These are phyloP conservation scores for Mormyrops attenuatus DNA, from an alignment of 2,797 vertebrate species.

Conservation along the genomic window DNA sequence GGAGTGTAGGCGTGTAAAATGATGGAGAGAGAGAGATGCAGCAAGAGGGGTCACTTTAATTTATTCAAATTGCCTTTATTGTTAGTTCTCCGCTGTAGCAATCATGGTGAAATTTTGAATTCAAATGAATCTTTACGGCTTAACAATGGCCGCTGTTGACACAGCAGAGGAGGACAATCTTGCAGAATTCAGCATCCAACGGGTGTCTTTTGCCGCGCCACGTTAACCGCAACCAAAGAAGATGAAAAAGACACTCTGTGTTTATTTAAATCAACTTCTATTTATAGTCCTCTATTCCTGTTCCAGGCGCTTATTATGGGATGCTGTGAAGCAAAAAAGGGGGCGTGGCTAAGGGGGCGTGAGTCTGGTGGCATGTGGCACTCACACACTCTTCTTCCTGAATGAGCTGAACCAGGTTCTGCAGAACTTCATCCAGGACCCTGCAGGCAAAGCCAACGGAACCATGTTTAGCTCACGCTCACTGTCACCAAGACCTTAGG, in stretches of 20 bases:
- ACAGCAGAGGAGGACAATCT: not conserved
- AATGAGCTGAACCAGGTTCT: slow-evolving; percentile 58
- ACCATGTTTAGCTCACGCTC: not conserved
- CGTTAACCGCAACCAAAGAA: not conserved
- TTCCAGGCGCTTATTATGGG: not conserved
- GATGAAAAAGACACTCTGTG: not conserved
- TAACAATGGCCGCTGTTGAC: not conserved
- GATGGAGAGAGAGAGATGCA: slow-evolving; percentile 30
- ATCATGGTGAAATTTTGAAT: not conserved
- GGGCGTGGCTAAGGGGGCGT: not conserved
- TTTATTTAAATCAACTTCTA: not conserved
- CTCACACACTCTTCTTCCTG: slow-evolving; percentile 65
- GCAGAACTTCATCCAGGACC: slow-evolving; percentile 59
- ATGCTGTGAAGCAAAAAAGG: not conserved
- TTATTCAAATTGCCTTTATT: slow-evolving; percentile 5
- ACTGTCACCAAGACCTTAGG: not conserved
- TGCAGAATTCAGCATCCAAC: not conserved
- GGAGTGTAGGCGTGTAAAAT: slow-evolving; percentile 44
- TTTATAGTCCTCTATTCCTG: not conserved
- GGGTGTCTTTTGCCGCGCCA: not conserved
- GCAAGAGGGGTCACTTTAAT: not conserved
- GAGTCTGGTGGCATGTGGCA: not conserved
- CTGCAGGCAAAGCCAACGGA: slow-evolving; percentile 31
- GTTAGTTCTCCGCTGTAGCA: not conserved
- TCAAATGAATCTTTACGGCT: not conserved